These are phyloP conservation scores for Lasioglossum marginatum DNA, from an alignment of 2,888 invertebrate genomes.

Conservation along the genomic window DNA sequence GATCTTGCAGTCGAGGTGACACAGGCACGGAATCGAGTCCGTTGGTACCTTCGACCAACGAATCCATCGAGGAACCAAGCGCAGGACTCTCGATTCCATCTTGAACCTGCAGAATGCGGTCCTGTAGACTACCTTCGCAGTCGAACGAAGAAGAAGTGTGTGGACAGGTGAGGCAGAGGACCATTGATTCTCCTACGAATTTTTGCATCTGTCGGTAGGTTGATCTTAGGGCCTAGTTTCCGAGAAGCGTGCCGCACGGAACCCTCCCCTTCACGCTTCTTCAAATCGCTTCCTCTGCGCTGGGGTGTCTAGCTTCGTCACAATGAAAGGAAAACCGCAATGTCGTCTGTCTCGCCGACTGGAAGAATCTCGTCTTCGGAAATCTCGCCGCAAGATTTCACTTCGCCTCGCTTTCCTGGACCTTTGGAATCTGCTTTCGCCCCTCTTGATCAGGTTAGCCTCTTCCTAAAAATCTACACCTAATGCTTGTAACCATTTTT, in stretches of 20 bases:
- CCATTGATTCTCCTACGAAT: constrained; percentile 80
- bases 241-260: constrained; percentile 76
- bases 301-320: background rate
- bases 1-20: constrained; percentile 79
- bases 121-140: constrained; percentile 49
- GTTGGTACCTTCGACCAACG: constrained; percentile 8
- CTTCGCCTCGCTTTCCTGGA: background rate
- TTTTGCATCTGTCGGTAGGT: constrained; percentile 83
- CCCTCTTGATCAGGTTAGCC: background rate
- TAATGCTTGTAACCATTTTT: background rate
- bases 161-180: constrained; percentile 80
- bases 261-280: constrained; percentile 65
- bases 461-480: too few species aligned
- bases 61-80: background rate
- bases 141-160: constrained; percentile 72
- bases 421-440: background rate
- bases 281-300: constrained; percentile 37
- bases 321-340: constrained; percentile 52
- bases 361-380: constrained; percentile 29
- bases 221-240: constrained; percentile 78
- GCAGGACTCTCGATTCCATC: constrained; percentile 33
- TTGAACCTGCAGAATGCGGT: constrained; percentile 58
- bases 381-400: background rate
- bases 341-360: constrained; percentile 25
- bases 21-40: constrained; percentile 73